These are phyloP conservation scores for Cebus imitator DNA, from an alignment of 2,113 vertebrate species.

Conservation along the genomic window DNA sequence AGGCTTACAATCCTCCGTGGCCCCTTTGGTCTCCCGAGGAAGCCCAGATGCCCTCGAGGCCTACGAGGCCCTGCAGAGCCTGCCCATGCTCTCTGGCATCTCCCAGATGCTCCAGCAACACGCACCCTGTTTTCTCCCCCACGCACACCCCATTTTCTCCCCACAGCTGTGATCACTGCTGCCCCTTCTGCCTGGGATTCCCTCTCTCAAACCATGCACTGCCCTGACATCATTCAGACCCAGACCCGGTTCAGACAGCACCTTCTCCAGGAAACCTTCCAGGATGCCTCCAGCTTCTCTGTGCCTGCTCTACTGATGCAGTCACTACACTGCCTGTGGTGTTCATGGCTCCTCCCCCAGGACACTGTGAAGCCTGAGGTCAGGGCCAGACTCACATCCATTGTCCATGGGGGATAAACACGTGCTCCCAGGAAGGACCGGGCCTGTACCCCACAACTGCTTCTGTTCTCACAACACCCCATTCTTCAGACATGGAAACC, in stretches of 20 bases:
- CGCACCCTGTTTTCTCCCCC: too few species aligned
- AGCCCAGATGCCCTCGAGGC: background rate
- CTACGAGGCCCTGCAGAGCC: background rate
- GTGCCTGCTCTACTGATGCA: background rate
- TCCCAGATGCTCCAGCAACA: background rate
- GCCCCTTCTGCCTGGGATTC: background rate
- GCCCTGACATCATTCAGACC: background rate
- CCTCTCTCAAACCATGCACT: background rate
- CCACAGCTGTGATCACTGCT: fast-evolving
- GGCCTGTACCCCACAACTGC: background rate
- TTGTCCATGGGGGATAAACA: background rate
- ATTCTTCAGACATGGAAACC: background rate
- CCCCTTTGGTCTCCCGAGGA: background rate
- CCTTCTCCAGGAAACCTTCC: background rate
- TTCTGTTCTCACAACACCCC: background rate
- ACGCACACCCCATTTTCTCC: too few species aligned
- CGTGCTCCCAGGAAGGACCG: background rate
- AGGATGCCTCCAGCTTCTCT: background rate
- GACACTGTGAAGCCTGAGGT: background rate
- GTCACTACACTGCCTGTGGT: background rate
- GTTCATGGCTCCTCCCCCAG: too few species aligned
- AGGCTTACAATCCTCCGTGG: too few species aligned
- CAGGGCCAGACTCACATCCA: too few species aligned
- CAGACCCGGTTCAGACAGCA: background rate
- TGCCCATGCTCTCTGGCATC: too few species aligned